Evolutionary conservation across 2,888 invertebrate species (phyloP), one percentile per base, ranked within the genome.

Genomic region (Caenorhabditis macrosperma): DNA sequence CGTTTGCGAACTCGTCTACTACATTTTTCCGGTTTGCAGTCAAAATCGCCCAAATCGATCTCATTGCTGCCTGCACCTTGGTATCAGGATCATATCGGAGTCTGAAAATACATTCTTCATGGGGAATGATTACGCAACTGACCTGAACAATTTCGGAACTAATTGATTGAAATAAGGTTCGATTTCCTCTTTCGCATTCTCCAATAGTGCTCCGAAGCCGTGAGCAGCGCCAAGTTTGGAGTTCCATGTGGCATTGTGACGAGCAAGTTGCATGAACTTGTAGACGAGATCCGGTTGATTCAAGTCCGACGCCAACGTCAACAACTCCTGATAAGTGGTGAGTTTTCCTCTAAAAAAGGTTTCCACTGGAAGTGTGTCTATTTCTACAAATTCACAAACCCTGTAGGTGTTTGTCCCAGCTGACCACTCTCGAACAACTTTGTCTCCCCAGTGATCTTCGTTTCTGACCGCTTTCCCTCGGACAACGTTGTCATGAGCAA

Each of bases 231-330:
- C 96, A 93, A 95, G 95, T 91, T 95, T 95, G 7, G 96, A 95
- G 87, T 95, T 96, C 97, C 96, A 97, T 66, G 95, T 93, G 1
- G 96, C 94, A 91, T 97, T 96, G 90, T 96, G 95, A 92, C 96
- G 96, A 0, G 96, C 96, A 82, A 97, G 92, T 91, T 96, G 95
- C 95, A 97, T 95, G 91, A 97, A 97, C 91, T 95, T 95, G 92
- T 97, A 97, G 82, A 96, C 94, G 79, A 97, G 93, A 91, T 97
- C 96, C 0, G 97, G 97, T 91, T 97, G 95, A 90, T 96, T 96
- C 81, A 97, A 92, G 91, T 97, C 96, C 0, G 95, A 95, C 0
- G 96, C 96, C 52, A 97, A 92, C 0, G 95, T 95, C 91, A 96
- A 97, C 61, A 97, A 93, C 91, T 97, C 97, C 91, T 95, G 95